Evolutionary conservation across 30 jellyfish, hydroid and myxozoan genomes (phyloP), one percentile per base, ranked within the genome.

Genomic region (Hydractinia echinata): DNA sequence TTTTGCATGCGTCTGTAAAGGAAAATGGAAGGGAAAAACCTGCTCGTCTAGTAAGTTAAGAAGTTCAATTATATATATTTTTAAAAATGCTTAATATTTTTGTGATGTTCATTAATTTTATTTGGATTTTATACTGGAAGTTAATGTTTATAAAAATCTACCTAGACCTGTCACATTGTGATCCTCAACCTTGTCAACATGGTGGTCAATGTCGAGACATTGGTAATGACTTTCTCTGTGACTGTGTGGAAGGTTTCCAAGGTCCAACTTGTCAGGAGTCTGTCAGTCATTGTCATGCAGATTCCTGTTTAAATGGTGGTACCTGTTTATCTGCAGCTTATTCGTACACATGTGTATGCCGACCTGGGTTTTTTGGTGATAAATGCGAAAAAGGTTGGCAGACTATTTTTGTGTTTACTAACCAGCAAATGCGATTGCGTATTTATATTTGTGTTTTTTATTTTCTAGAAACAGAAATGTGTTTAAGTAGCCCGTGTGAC

Each of bases 21-120:
- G 11, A 21, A 76, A 76, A 30, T 79, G 86, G 86, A 54, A 44
- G 56, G 86, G 86, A 79, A 79, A 79, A 62, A 30, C 50, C 39
- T 79, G 86, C 50, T 48, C 76, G 18, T 79, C 86, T 18, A 60
- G 86, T 79, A 51, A 54, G 86, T 55, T 7, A 6, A 30, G 80
- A 11, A 5, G 9, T 76, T 53, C 2, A 18, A 1, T 16, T 73
- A 11, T 11, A 68, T 21, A 4, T 7, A 64, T 6, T 64, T 6
- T 64, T 6, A 58, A 58, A 58, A 11, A 11, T 58, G 69, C 69
- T 58, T 13, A 58, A 58, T 58, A 58, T 16, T 11, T 1, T 58
- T 58, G 69, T n/a, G n/a, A n/a, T n/a, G n/a, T 30, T 30, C 44
- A 30, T 30, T 30, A 30, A 30, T 30, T 30, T 30, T 30, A 30